Conservation (phyloP, 2,113 vertebrate species). For the Anthoscopus minutus region DNA sequence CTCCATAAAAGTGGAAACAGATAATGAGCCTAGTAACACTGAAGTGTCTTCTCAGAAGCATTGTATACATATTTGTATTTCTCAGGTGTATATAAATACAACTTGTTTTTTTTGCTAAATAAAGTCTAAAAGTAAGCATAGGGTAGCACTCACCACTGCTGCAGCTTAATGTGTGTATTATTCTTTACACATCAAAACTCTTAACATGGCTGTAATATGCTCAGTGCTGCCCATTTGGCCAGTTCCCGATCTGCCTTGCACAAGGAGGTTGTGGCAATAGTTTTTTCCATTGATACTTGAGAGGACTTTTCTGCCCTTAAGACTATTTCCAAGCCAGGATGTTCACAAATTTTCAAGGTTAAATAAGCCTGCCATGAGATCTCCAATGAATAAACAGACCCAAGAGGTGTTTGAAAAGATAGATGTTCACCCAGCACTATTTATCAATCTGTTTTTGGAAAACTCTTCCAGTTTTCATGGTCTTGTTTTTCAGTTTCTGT, state of each 20-base stretch:
- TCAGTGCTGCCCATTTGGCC: background rate
- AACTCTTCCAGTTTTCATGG: background rate
- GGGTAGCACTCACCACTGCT: background rate
- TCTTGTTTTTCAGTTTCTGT: background rate
- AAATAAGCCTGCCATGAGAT: background rate
- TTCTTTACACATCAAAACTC: background rate
- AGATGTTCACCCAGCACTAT: background rate
- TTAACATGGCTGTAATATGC: accelerated
- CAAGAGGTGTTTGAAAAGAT: background rate
- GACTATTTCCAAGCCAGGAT: background rate
- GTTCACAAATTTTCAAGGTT: background rate
- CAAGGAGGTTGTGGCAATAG: background rate
- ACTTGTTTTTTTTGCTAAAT: background rate
- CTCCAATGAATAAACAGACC: background rate
- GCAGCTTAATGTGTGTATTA: background rate
- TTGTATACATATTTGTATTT: background rate
- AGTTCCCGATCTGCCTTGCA: background rate
- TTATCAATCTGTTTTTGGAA: background rate
- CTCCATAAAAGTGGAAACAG: background rate
- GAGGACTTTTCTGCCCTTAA: background rate
- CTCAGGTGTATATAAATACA: background rate
- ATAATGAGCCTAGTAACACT: background rate
- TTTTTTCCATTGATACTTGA: background rate
- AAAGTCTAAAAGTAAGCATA: background rate
- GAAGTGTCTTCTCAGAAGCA: background rate